Base-by-base conservation (phyloP, 2,888 invertebrate species). In the Heteropelma amictum region DNA sequence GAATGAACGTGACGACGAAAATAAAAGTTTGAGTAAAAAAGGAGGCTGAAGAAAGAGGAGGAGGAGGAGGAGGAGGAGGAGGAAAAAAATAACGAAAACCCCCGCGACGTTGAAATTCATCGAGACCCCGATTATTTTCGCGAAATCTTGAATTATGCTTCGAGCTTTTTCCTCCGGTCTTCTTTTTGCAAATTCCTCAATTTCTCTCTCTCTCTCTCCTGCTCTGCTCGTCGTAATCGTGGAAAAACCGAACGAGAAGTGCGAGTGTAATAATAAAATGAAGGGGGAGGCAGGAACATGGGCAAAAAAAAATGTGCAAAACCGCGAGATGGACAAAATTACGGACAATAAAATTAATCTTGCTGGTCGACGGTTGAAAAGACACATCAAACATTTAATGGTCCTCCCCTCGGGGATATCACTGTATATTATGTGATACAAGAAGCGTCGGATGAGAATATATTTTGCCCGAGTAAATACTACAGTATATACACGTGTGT, bases 1-100 rank as follows among this genome's bases (percentile, higher is more conserved):
- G 75, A 65, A 60, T 53, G 65, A 75, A 75, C 75, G 75, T 71
- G 75, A 75, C 71, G 75, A 75, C 71, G 75, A 75, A 75, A 75
- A 75, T 75, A 75, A 75, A 56, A 75, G 54, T 70, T 65, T 33
- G 47, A 30, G 47, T 14, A 28, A 30, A 10, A 12, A 30, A 42
- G 6, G 17, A 21, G 21, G 30, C 21, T 30, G 30, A 23, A 7
- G 17, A 61, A 61, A 47, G 35, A 19, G 19, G 5, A 19, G 12
- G 5, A 14, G 23, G 4, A 14, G 7, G 6, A 51, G 6, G 10
- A 8, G 30, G 17, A 28, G 8, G n/a, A n/a, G n/a, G n/a, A n/a
- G n/a, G n/a, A n/a, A 40, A 40, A 58, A 40, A 28, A 3, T 17
- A 49, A 35, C 2, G 38, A 60, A 60, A 30, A 30, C 14, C 35